Percentiles rank a stretch among this genome's conserved stretches.
Conservation (phyloP, 92 coral and sea anemone genomes). For the Parazoanthus atlanticus region DNA sequence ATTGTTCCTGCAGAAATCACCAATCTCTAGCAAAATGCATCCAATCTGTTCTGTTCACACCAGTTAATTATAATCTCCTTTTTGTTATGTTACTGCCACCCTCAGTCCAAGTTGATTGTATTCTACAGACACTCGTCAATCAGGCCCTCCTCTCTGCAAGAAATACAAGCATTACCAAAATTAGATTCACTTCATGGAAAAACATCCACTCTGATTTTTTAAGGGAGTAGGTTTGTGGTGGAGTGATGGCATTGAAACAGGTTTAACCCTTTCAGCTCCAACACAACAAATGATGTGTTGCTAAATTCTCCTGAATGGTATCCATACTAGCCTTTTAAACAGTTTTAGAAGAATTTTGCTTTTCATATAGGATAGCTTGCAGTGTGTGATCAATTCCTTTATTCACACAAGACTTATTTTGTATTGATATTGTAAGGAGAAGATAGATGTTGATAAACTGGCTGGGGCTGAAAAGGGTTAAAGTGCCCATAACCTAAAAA, state of each 20-base stretch:
- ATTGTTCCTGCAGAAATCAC: background rate
- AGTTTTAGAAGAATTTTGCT: no score
- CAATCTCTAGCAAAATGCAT: background rate
- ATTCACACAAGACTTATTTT: no score
- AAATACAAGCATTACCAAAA: background rate
- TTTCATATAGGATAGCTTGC: no score
- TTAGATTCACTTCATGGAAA: background rate
- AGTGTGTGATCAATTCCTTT: no score
- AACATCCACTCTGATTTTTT: background rate
- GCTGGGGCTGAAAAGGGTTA: no score
- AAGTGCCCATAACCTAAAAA: no score
- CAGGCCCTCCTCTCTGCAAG: slow-evolving; percentile 76
- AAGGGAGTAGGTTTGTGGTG: background rate
- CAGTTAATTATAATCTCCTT: background rate
- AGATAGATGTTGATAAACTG: no score
- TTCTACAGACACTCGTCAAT: slow-evolving; percentile 2
- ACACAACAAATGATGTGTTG: background rate
- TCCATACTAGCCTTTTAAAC: no score
- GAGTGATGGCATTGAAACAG: background rate
- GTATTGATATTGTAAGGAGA: no score
- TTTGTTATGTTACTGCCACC: background rate
- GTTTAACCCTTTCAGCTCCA: background rate
- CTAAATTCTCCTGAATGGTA: no score
- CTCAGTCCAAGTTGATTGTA: background rate
- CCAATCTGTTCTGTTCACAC: background rate